Evolutionary conservation across 1,140 invertebrate genomes (phyloP).

Genomic region (Platyura marginata): DNA sequence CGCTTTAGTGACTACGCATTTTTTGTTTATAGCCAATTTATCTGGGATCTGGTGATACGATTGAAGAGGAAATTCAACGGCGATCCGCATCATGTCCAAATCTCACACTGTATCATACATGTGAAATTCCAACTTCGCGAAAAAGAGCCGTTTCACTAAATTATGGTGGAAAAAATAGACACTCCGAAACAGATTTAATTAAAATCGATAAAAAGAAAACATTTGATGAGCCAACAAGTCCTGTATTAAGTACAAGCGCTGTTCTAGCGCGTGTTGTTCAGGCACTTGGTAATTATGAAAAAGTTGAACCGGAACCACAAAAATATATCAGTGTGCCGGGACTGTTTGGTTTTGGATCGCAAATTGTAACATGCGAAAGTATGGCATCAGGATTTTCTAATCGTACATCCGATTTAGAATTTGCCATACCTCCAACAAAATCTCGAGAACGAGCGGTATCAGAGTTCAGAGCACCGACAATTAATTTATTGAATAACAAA

Average conservation of each 20-base stretch:
- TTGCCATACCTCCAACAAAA: conserved; percentile 17
- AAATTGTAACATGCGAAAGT: conserved; percentile 45
- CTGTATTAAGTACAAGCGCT: conserved; percentile 46
- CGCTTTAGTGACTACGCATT: too few relatives aligned
- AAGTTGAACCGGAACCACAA: conserved; percentile 20
- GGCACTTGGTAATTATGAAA: conserved; percentile 44
- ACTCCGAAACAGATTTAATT: conserved; percentile 58
- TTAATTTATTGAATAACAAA: conserved; percentile 7
- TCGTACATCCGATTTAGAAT: conserved; percentile 21
- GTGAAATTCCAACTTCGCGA: conserved; percentile 23
- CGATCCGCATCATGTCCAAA: conserved; percentile 38
- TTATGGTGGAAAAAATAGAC: conserved; percentile 30
- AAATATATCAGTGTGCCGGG: conserved; percentile 17
- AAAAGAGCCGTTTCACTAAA: conserved; percentile 29
- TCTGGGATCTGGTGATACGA: conserved; percentile 11
- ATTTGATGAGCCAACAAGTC: conserved; percentile 35
- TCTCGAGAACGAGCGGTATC: conserved; percentile 30
- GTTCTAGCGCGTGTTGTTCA: conserved; percentile 53
- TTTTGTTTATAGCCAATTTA: conserved; percentile 16
- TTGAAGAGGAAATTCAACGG: too few relatives aligned
- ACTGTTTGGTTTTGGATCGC: conserved; percentile 44
- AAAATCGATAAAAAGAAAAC: conserved; percentile 59
- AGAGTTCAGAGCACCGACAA: conserved; percentile 14
- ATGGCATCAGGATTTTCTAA: conserved; percentile 32
- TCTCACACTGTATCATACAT: conserved; percentile 29